These are phyloP conservation scores for Aurelia sp. DNA, from an alignment of 30 jellyfish, hydroid and myxozoan genomes.

Conservation along the genomic window DNA sequence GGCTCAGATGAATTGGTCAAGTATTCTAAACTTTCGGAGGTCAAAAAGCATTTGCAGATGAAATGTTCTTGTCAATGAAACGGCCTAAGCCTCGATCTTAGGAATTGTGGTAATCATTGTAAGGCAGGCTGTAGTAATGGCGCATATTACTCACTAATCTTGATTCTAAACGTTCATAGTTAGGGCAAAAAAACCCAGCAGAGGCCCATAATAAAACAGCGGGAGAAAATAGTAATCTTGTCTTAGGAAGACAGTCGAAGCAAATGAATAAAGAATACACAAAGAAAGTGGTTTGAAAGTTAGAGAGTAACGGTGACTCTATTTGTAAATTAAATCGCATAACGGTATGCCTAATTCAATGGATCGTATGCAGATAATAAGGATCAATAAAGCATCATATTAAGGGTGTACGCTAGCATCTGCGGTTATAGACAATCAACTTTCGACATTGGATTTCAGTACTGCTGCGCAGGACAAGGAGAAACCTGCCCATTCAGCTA, in stretches of 20 bases:
- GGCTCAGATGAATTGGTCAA: too few species aligned
- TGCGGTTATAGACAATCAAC: slow-evolving; percentile 33
- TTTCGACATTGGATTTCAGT: slow-evolving; percentile 8
- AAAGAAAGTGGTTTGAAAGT: slow-evolving; percentile 14
- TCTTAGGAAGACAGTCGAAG: slow-evolving; percentile 38
- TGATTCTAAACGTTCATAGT: not conserved
- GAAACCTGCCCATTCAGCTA: slow-evolving; percentile 19
- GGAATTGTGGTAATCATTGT: too few species aligned
- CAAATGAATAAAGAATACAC: slow-evolving; percentile 53
- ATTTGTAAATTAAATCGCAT: slow-evolving; percentile 47
- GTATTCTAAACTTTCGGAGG: too few species aligned
- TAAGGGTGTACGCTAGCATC: slow-evolving; percentile 34
- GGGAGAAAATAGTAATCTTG: slow-evolving; percentile 26
- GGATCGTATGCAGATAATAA: slow-evolving; percentile 14
- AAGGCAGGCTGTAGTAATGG: too few species aligned
- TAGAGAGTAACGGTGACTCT: slow-evolving; percentile 49
- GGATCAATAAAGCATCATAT: slow-evolving; percentile 27
- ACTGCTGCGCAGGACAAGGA: slow-evolving; percentile 57
- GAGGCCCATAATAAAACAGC: slow-evolving; percentile 13
- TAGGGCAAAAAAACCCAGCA: slow-evolving; percentile 22
- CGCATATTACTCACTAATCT: too few species aligned
- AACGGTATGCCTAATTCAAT: slow-evolving; percentile 41
- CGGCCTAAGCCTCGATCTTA: too few species aligned
- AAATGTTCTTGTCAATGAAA: too few species aligned
- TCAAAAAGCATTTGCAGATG: too few species aligned